These are phyloP conservation scores for Nezara viridula DNA, from an alignment of 2,888 invertebrate genomes.

Conservation along the genomic window DNA sequence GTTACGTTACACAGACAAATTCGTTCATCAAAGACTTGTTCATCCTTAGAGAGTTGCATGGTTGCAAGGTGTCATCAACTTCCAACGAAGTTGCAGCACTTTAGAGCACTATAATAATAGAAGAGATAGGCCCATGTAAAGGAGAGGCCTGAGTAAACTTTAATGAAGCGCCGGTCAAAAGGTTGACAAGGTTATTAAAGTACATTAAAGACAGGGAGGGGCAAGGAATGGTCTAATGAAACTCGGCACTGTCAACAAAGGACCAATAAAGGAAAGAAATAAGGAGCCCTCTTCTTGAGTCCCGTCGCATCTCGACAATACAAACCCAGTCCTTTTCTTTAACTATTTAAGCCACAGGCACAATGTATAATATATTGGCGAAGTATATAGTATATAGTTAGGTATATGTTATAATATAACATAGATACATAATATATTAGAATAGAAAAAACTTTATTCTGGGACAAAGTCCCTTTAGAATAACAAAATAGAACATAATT, in stretches of 20 bases:
- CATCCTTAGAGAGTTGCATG: background rate
- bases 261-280: background rate
- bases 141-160: background rate
- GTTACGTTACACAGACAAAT: no score
- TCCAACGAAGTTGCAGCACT: background rate
- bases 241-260: background rate
- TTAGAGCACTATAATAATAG: background rate
- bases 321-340: background rate
- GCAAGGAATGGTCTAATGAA: conserved; percentile 12
- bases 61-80: background rate
- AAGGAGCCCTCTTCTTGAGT: background rate
- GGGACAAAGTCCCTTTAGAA: no score
- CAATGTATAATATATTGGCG: no score
- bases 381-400: no score
- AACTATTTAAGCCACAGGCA: background rate
- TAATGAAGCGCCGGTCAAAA: background rate
- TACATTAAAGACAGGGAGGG: background rate
- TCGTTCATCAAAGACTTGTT: no score
- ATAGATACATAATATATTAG: no score
- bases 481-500: no score
- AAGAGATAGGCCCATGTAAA: background rate
- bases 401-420: no score
- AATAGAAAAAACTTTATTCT: no score
- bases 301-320: background rate
- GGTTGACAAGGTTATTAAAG: conserved; percentile 16